These are phyloP conservation scores for Tanypteryx hageni DNA, from an alignment of 2,888 invertebrate species.

Conservation along the genomic window DNA sequence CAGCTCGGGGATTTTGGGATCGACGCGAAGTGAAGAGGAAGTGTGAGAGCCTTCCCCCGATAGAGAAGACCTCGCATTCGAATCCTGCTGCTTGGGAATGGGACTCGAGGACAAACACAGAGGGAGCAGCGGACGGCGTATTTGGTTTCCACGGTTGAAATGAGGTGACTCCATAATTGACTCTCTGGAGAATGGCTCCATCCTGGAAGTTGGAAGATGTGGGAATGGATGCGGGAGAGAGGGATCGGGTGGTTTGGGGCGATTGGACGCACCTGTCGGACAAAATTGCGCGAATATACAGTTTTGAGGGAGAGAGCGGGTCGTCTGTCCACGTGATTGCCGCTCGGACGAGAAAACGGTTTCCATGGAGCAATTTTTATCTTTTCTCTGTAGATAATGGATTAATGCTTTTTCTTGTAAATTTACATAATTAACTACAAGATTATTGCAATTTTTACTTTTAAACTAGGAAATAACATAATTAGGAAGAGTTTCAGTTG, in stretches of 20 bases:
- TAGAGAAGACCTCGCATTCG: background rate
- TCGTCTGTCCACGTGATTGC: too few relatives aligned
- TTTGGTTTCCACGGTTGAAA: constrained; percentile 11
- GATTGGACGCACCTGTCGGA: background rate
- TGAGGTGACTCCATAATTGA: constrained; percentile 35
- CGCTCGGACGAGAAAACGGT: too few relatives aligned
- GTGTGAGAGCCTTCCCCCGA: background rate
- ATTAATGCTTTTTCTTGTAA: too few relatives aligned
- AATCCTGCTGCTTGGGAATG: background rate
- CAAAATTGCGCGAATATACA: background rate
- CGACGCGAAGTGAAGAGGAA: background rate
- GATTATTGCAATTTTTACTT: too few relatives aligned
- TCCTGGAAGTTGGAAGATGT: background rate
- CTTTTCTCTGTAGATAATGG: too few relatives aligned
- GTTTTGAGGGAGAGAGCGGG: background rate
- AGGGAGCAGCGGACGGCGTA: constrained; percentile 10
- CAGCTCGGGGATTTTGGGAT: background rate
- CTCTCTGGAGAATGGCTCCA: background rate
- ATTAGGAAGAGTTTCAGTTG: too few relatives aligned
- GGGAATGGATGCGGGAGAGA: background rate
- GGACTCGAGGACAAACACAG: constrained; percentile 6
- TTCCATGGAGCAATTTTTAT: too few relatives aligned
- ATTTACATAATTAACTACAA: too few relatives aligned
- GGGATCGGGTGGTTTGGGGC: background rate
- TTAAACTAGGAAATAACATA: too few relatives aligned